Base-by-base conservation (phyloP, 2,888 invertebrate species). In the Leptothorax acervorum region DNA sequence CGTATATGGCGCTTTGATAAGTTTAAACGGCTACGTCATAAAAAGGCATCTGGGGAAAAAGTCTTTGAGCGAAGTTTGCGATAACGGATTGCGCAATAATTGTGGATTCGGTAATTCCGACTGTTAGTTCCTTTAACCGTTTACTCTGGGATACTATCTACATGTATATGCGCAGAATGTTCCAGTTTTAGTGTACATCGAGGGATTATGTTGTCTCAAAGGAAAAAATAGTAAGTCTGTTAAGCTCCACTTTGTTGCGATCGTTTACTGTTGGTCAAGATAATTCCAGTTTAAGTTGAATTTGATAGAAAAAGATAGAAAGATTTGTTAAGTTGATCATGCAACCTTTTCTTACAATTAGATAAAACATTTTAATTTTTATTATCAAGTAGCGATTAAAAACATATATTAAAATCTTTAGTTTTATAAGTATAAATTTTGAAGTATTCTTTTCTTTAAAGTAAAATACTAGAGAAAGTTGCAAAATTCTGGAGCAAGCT, bases 241-340 rank as follows among this genome's bases (percentile, higher is more conserved):
- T 79, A 48, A 79, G 48, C 60, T 73, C 18, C 35, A 73, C 35
- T 79, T 39, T 60, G 9, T 51, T 12, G 28, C 18, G 60, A 51
- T 48, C 8, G 39, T 73, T 73, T 73, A 48, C 53, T 78, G 23
- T 5, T 8, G 35, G 18, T 42, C 48, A 4, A 60, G 28, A 15
- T 68, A 68, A 45, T 39, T 28, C n/a, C 23, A 42, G 8, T 57
- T 57, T 3, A 23, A 79, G 35, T 28, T 39, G 48, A 70, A 71
- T 23, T 76, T 53, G 8, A 39, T 45, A 6, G 35, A 8, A 48
- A 68, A 42, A 35, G 3, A 57, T 60, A 8, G 35, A 68, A 42
- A 35, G 3, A 57, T 60, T 11, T 12, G 11, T 35, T 35, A 12
- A 28, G 48, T 48, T 12, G 15, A 60, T 28, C 2, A 18, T 15